These are phyloP conservation scores for Salmo trutta DNA, from an alignment of 2,797 vertebrate genomes.

Conservation along the genomic window DNA sequence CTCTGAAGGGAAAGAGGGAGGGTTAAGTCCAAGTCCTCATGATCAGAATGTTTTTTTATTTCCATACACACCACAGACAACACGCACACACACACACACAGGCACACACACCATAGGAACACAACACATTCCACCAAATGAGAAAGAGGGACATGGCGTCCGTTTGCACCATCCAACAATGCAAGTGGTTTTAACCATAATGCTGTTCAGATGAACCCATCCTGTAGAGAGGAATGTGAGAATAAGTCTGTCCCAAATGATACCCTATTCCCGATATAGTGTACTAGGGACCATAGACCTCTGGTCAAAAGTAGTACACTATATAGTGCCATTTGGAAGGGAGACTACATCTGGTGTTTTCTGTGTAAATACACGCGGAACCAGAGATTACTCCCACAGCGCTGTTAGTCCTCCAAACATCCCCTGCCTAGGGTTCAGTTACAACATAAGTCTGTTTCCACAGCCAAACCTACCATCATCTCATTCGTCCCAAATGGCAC, in stretches of 20 bases:
- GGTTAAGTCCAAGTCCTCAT: slow-evolving; percentile 37
- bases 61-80: not conserved
- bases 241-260: not conserved
- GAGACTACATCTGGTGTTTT: slow-evolving; percentile 66
- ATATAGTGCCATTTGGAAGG: not conserved
- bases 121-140: slow-evolving; percentile 35
- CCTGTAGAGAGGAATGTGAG: slow-evolving; percentile 53
- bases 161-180: slow-evolving; percentile 56
- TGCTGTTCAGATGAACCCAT: slow-evolving; percentile 60
- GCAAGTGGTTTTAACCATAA: slow-evolving; percentile 36
- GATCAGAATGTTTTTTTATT: slow-evolving; percentile 29
- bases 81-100: not conserved
- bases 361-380: slow-evolving; percentile 59
- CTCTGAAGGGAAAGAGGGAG: slow-evolving; percentile 50
- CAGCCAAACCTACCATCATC: slow-evolving; percentile 36
- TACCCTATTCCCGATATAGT: not conserved
- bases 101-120: not conserved
- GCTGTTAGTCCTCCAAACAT: slow-evolving; percentile 62
- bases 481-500: no score
- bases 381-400: slow-evolving; percentile 61
- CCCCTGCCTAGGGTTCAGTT: slow-evolving; percentile 60
- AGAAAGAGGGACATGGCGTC: slow-evolving; percentile 26
- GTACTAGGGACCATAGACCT: not conserved
- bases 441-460: slow-evolving; percentile 57
- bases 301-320: not conserved